Evolutionary conservation across 2,113 vertebrate genomes (phyloP).

Genomic region (Gasterosteus nipponicus): DNA sequence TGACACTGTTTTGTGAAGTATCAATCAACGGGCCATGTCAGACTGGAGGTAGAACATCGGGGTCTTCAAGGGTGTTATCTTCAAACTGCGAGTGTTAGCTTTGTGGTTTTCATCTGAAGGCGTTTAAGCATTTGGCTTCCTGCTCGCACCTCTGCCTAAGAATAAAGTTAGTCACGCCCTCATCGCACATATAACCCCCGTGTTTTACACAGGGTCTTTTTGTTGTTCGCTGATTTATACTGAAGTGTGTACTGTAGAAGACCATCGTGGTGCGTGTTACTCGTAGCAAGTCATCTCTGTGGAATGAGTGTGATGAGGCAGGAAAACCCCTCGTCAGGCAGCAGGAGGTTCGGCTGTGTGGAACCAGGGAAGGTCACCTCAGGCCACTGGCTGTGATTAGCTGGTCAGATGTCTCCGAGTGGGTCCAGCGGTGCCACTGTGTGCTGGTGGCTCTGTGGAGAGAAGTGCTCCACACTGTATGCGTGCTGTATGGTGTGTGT

Average conservation of each 20-base stretch:
- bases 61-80: neutral
- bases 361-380: slow-evolving; percentile 45
- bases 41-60: neutral
- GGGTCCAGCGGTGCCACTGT: slow-evolving; percentile 22
- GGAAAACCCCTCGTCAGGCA: slow-evolving; percentile 58
- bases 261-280: neutral
- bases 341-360: slow-evolving; percentile 25
- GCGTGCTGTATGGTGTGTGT: slow-evolving; percentile 19
- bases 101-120: slow-evolving; percentile 28
- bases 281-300: slow-evolving; percentile 31
- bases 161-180: slow-evolving; percentile 51
- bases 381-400: slow-evolving; percentile 46
- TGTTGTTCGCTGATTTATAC: neutral
- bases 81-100: slow-evolving; percentile 30
- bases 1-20: slow-evolving; percentile 10
- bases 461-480: slow-evolving; percentile 28
- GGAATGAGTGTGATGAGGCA: slow-evolving; percentile 43
- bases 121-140: slow-evolving; percentile 51
- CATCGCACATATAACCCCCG: slow-evolving; percentile 25
- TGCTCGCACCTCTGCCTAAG: slow-evolving; percentile 55
- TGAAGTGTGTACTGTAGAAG: neutral
- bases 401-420: slow-evolving; percentile 36
- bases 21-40: neutral
- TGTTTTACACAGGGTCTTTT: neutral
- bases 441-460: slow-evolving; percentile 13